Conservation (phyloP, 2,113 vertebrate genomes). For the Dasyprocta punctata region DNA sequence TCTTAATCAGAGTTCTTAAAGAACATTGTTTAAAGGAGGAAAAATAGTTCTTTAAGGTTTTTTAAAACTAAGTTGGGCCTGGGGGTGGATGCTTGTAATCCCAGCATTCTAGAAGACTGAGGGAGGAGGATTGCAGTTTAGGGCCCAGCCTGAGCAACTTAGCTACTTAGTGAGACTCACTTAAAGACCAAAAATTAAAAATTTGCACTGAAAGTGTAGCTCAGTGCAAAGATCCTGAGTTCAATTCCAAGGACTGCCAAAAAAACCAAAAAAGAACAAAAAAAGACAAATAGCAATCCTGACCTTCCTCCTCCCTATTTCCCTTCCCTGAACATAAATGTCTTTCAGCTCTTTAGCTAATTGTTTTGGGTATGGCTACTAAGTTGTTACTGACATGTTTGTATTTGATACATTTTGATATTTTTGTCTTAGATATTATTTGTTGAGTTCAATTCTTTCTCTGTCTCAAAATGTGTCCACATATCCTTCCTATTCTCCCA, state of each 20-base stretch:
- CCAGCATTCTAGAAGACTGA: background rate
- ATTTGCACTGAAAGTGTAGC: background rate
- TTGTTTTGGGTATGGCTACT: background rate
- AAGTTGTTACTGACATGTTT: background rate
- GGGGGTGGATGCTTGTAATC: background rate
- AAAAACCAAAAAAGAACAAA: background rate
- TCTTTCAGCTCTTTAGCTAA: background rate
- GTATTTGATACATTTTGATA: background rate
- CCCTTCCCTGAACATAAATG: background rate
- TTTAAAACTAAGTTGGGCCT: background rate
- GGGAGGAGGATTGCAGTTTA: background rate
- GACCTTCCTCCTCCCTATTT: background rate
- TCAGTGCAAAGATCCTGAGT: background rate
- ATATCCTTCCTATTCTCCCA: background rate
- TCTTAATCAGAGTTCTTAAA: background rate
- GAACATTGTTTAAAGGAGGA: background rate
- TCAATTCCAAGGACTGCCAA: background rate
- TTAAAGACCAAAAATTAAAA: background rate
- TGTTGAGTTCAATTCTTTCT: constrained; percentile 23
- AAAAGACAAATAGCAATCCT: background rate
- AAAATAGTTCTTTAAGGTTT: background rate
- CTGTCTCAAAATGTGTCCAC: background rate
- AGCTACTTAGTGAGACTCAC: background rate
- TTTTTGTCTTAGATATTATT: background rate
- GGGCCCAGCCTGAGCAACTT: background rate